Evolutionary conservation across 1,140 invertebrate species (phyloP).

Genomic region (Orchesella cincta): DNA sequence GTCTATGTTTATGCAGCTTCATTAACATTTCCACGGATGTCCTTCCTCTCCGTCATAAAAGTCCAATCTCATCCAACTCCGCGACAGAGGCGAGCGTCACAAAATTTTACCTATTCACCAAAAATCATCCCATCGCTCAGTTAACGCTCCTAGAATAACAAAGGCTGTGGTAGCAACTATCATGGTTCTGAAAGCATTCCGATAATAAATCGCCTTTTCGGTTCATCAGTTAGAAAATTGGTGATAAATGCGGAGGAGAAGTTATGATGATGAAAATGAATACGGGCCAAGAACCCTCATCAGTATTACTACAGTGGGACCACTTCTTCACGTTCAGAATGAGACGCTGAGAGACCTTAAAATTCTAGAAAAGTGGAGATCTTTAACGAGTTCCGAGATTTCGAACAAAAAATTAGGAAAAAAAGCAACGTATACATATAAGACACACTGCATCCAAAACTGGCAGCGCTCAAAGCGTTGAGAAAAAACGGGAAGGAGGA

Average conservation of each 20-base stretch:
- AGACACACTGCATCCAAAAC: conserved; percentile 1
- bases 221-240: background rate
- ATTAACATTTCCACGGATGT: background rate
- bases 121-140: conserved; percentile 15
- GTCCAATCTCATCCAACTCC: background rate
- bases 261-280: background rate
- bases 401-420: background rate
- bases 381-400: conserved; percentile 29
- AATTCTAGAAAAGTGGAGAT: conserved; percentile 35
- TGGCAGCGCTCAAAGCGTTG: background rate
- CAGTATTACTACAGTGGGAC: conserved; percentile 4
- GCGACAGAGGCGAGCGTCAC: background rate
- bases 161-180: background rate
- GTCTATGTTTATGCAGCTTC: too few species aligned
- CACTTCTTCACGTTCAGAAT: background rate
- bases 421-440: background rate
- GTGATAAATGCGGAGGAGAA: background rate
- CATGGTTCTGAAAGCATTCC: background rate
- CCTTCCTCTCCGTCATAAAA: background rate
- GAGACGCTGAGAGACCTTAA: conserved; percentile 21
- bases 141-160: conserved; percentile 29
- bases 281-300: background rate
- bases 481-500: background rate
- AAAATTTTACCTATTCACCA: background rate
- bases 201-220: background rate